These are phyloP conservation scores for Scarus forsteni DNA, from an alignment of 2,797 vertebrate species.

Conservation along the genomic window DNA sequence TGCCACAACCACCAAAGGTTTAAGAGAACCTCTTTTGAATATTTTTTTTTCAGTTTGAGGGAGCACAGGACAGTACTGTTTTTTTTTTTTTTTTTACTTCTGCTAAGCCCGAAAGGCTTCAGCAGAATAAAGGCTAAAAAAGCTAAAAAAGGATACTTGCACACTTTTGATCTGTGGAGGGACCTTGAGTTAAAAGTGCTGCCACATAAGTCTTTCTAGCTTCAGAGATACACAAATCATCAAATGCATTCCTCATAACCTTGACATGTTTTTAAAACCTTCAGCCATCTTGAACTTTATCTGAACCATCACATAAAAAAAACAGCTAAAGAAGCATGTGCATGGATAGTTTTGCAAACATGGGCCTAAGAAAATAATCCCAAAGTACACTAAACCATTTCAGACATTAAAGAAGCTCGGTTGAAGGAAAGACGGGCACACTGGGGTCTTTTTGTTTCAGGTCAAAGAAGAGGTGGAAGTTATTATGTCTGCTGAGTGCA, in stretches of 20 bases:
- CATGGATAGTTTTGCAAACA: not conserved
- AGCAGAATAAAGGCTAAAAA: not conserved
- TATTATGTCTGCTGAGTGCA: conserved; percentile 25
- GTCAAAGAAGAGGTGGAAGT: conserved; percentile 33
- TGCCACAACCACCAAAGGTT: not conserved
- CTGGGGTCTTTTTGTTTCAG: conserved; percentile 38
- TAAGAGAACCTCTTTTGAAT: too few species aligned
- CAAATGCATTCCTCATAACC: not conserved
- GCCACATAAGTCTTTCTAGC: not conserved
- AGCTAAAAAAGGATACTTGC: not conserved
- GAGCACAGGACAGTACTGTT: not conserved
- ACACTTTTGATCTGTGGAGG: conserved; percentile 1
- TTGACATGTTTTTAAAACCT: not conserved
- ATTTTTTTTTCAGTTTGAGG: too few species aligned
- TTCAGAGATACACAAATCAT: not conserved
- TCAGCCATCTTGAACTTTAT: conserved; percentile 6
- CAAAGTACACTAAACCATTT: conserved; percentile 15
- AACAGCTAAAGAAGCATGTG: conserved; percentile 1
- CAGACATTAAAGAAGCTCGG: conserved; percentile 9
- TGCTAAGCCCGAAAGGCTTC: not conserved
- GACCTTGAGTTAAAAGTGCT: not conserved
- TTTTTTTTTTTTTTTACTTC: too few species aligned
- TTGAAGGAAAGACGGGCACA: conserved; percentile 23
- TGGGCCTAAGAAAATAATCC: conserved; percentile 3
- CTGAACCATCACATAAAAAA: conserved; percentile 1